A percentile compares a stretch with the other conserved stretches of the same genome.
Evolutionary conservation across 2,888 invertebrate species (phyloP).

Genomic region (Epirrhoe tristata): DNA sequence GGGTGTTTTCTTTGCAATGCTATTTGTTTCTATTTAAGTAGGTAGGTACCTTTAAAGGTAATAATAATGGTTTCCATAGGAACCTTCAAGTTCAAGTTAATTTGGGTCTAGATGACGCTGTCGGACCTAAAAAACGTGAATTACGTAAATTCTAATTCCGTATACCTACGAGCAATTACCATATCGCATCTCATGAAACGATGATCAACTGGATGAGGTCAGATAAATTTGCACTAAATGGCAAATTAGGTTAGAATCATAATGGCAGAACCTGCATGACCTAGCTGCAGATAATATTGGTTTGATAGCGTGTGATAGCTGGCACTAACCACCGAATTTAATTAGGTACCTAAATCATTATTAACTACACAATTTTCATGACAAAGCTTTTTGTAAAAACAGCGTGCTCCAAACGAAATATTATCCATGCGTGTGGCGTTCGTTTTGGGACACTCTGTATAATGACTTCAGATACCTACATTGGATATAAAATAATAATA

Average conservation of each 20-base stretch:
- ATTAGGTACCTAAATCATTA: background rate
- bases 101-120: too few species aligned
- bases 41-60: constrained; percentile 5
- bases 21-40: background rate
- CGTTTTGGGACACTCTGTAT: too few species aligned
- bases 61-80: too few species aligned
- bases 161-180: constrained; percentile 59
- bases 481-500: too few species aligned
- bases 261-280: constrained; percentile 12
- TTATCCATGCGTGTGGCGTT: too few species aligned
- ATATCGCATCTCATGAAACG: constrained; percentile 60
- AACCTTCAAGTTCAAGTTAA: too few species aligned
- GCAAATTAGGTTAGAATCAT: constrained; percentile 57
- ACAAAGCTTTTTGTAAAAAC: too few species aligned
- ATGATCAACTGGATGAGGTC: constrained; percentile 78
- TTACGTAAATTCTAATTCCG: constrained; percentile 59
- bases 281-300: constrained; percentile 11
- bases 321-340: background rate
- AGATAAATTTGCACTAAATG: constrained; percentile 67
- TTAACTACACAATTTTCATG: too few species aligned
- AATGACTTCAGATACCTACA: too few species aligned
- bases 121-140: constrained; percentile 20
- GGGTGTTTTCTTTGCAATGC: too few species aligned
- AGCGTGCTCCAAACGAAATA: too few species aligned
- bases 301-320: background rate